A percentile compares a stretch with the other conserved stretches of the same genome.
phyloP scores from a whole-genome alignment of 2,113 vertebrate genomes.

The Pycnonotus jocosus region DNA sequence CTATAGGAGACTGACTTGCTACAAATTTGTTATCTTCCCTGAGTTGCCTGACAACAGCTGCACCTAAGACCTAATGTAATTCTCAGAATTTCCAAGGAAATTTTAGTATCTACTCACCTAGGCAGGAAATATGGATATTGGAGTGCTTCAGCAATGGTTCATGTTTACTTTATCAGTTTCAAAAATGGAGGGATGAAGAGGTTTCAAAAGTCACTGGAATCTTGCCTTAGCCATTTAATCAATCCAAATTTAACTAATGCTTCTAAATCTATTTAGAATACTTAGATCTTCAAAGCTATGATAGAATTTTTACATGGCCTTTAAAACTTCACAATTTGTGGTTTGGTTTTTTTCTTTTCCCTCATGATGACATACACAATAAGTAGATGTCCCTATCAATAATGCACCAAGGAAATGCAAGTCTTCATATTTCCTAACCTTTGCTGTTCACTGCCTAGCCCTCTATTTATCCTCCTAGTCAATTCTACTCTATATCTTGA shows the following conservation, averaged over 20 bases:
- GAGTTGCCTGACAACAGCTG: background rate
- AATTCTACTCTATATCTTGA: background rate
- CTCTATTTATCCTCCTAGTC: background rate
- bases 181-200: background rate
- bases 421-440: background rate
- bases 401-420: background rate
- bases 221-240: background rate
- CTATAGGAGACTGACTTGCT: background rate
- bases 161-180: background rate
- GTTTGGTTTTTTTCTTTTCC: accelerated
- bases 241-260: background rate
- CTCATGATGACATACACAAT: background rate
- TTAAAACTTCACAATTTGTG: background rate
- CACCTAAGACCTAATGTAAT: background rate
- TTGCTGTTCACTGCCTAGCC: background rate
- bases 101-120: background rate
- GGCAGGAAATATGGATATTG: background rate
- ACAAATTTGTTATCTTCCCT: background rate
- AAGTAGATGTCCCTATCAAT: background rate
- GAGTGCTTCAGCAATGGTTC: background rate
- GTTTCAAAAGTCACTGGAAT: background rate
- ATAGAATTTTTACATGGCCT: background rate
- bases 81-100: background rate
- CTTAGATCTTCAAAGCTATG: background rate
- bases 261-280: background rate